Evolutionary conservation across 1,140 invertebrate species (phyloP), one percentile per base, ranked within the genome.

Genomic region (Lamellibrachia luymesi): DNA sequence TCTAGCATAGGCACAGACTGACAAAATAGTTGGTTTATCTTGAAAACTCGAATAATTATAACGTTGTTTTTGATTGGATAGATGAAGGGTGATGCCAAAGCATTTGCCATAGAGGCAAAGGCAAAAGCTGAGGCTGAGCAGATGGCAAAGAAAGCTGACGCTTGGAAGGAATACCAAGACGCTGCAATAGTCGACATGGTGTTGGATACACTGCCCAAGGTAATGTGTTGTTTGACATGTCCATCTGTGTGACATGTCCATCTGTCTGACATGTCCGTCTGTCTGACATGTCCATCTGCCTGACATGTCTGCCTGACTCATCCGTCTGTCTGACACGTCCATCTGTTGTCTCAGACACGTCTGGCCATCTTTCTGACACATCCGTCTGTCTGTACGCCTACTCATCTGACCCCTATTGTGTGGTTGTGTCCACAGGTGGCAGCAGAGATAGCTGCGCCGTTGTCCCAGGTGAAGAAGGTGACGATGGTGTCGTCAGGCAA

Each of bases 121-220:
- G 99, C 98, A 0, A 98, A 98, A 94, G 99, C 99, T 13, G 99
- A 99, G 95, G 98, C 98, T 6, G 98, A 99, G 96, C 98, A 99
- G 97, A 99, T 99, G 98, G 97, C 98, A 1, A 98, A 98, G 96
- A 99, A 99, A 96, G 99, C 99, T 13, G 98, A 99, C 95, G 99
- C 99, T 50, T 99, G 98, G 97, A 98, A 98, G 95, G 98, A 99
- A 95, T 99, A 99, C 95, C 98, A 98, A 94, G 98, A 98, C 94
- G 99, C 99, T 91, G 99, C 99, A 64, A 99, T 99, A 97, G 97
- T 99, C 92, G 99, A 99, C 95, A 99, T 99, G 99, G 97, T 99
- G 95, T 97, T 99, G 49, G 98, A 99, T 93, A 98, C 98, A n/a
- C 96, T 99, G 95, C 99, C 99, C 89, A 99, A 98, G 97, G 98